A percentile compares a stretch with the other conserved stretches of the same genome.
Conservation (phyloP, 92 coral and sea anemone species). For the Micromussa lordhowensis region DNA sequence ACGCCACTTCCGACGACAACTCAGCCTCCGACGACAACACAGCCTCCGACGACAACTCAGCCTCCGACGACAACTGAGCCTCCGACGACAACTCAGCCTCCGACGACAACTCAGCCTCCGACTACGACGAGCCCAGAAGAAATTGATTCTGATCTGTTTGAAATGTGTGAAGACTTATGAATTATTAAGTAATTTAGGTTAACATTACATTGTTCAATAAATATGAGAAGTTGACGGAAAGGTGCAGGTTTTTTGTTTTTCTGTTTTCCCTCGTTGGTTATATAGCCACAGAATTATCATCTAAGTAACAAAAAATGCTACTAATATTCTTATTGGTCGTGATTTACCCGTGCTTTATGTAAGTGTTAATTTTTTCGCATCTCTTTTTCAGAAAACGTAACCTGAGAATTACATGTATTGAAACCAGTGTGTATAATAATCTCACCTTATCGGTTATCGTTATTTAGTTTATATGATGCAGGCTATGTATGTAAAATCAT, state of each 20-base stretch:
- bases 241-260: neutral
- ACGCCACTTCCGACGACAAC: neutral
- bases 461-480: too few relatives aligned
- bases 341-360: too few relatives aligned
- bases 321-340: too few relatives aligned
- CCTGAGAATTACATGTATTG: too few relatives aligned
- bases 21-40: neutral
- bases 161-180: neutral
- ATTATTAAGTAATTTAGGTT: neutral
- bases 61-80: conserved; percentile 16
- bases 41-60: conserved; percentile 20
- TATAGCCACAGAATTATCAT: neutral
- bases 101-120: conserved; percentile 26
- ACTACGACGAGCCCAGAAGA: neutral
- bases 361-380: too few relatives aligned
- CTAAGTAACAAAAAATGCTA: too few relatives aligned
- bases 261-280: neutral
- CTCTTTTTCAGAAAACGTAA: too few relatives aligned
- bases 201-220: neutral
- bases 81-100: conserved; percentile 12
- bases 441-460: too few relatives aligned
- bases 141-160: neutral
- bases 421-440: too few relatives aligned
- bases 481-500: too few relatives aligned
- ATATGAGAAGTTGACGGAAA: neutral